Base-by-base conservation (phyloP, 2,113 vertebrate genomes). In the Archilochus colubris region DNA sequence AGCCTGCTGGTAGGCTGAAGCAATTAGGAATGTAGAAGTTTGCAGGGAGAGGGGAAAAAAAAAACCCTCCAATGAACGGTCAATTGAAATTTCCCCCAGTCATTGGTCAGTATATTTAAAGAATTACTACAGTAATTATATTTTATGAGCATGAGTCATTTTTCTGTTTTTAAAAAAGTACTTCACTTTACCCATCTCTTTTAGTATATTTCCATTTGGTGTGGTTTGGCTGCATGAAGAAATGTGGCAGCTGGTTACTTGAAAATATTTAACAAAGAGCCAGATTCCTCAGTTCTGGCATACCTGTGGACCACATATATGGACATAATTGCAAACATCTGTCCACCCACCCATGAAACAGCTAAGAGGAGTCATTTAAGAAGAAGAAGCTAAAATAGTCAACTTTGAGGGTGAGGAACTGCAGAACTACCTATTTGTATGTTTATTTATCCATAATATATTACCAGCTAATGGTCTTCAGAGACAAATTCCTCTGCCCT, bases 151-250 rank as follows among this genome's bases (percentile, higher is more conserved):
- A 63, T 97, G 97, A 98, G 96, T 98, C 96, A 97, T 93, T 95
- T 94, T 94, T 97, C 96, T 98, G 96, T 97, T 98, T 98, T 97
- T 94, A 94, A 95, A 95, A 94, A 93, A 93, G 96, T 89, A 63
- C 89, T 98, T 96, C 66, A 57, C 77, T 94, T 93, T 97, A 83
- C 96, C 97, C 95, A 90, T 97, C 96, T 95, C 96, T 97, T 97
- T 97, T 92, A 98, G 97, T 98, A 97, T 91, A 97, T 98, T 98
- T 98, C 98, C 98, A 97, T 96, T 97, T 98, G 97, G 97, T 97
- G 97, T 97, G 97, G 97, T 97, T 97, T 97, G 97, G 97, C 97
- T 83, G 72, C 93, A 57, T 28, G 44, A 94, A 85, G 86, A 96
- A 91, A 85, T 94, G 96, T 7, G 88, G 97, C 94, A 97, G 97